phyloP scores from a whole-genome alignment of 2,797 vertebrate species.

The Syngnathus acus region DNA sequence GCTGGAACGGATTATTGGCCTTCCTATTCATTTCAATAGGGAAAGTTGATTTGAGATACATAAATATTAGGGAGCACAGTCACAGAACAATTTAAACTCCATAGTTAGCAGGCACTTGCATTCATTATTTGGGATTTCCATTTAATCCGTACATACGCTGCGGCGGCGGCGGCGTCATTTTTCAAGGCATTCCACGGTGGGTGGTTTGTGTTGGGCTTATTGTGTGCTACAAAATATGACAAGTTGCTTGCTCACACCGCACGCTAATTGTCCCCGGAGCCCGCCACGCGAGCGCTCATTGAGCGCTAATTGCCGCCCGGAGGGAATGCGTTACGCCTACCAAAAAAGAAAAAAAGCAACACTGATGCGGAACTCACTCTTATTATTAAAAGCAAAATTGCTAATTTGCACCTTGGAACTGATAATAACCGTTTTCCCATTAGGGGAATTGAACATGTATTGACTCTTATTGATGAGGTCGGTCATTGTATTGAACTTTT shows the following conservation, averaged over 20 bases:
- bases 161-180: conserved; percentile 46
- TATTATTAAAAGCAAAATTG: conserved; percentile 32
- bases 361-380: neutral
- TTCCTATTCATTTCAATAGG: neutral
- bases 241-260: conserved; percentile 45
- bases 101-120: neutral
- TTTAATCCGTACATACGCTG: neutral
- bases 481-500: neutral
- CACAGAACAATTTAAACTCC: neutral
- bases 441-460: conserved; percentile 2
- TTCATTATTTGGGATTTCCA: neutral
- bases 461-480: neutral
- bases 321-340: conserved; percentile 36
- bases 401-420: conserved; percentile 26
- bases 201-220: conserved; percentile 40
- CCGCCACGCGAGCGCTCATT: conserved; percentile 38
- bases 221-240: conserved; percentile 59
- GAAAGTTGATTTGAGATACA: neutral
- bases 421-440: neutral
- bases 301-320: conserved; percentile 60
- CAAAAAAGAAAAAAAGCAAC: conserved; percentile 18
- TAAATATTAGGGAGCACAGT: neutral
- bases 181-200: conserved; percentile 52
- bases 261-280: conserved; percentile 59
- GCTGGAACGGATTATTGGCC: neutral